A percentile compares a stretch with the other conserved stretches of the same genome.
These are phyloP conservation scores for Ariolimax columbianus DNA, from an alignment of 2,888 invertebrate species.

Conservation along the genomic window DNA sequence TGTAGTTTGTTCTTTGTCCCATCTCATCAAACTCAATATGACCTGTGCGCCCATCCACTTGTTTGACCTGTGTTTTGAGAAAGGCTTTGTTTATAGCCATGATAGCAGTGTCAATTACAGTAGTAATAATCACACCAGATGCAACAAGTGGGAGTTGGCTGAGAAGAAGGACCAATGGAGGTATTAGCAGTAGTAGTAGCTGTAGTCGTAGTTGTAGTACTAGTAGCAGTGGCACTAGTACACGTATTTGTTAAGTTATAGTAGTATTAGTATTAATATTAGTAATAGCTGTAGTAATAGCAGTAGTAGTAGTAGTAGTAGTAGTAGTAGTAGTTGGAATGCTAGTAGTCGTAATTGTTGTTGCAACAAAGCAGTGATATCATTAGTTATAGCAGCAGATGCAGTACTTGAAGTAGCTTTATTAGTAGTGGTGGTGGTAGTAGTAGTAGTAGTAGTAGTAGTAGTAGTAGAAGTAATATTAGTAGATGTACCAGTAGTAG, in stretches of 20 bases:
- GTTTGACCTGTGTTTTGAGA: neutral
- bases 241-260: too few species aligned
- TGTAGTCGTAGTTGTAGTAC: too few species aligned
- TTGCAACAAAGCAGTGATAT: neutral
- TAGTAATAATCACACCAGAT: neutral
- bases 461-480: too few species aligned
- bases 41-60: slow-evolving; percentile 60
- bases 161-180: neutral
- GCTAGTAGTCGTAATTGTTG: neutral
- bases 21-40: slow-evolving; percentile 62
- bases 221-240: too few species aligned
- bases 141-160: too few species aligned
- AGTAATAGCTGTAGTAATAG: too few species aligned
- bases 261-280: too few species aligned
- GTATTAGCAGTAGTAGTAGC: too few species aligned
- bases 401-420: neutral
- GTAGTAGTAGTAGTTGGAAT: neutral
- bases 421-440: neutral
- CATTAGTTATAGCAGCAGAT: neutral
- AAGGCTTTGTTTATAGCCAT: neutral
- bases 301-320: neutral
- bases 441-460: too few species aligned
- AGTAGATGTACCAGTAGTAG: too few species aligned
- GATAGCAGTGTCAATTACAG: neutral
- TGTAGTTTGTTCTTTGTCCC: slow-evolving; percentile 66